These are phyloP conservation scores for Haplotaxodon microlepis DNA, from an alignment of 2,113 vertebrate species.

Conservation along the genomic window DNA sequence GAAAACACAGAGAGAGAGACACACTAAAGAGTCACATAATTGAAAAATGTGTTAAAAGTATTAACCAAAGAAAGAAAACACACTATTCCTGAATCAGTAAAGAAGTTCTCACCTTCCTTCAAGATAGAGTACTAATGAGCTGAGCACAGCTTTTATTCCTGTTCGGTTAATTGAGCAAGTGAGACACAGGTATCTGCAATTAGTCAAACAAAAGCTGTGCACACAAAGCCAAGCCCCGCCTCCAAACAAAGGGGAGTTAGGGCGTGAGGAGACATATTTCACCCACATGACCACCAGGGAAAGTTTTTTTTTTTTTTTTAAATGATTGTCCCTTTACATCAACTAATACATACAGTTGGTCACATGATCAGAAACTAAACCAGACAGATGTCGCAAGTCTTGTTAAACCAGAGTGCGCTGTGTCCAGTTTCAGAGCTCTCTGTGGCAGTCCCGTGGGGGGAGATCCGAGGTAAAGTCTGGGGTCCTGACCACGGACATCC, in stretches of 20 bases:
- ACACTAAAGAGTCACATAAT: neutral
- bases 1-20: neutral
- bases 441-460: conserved; percentile 71
- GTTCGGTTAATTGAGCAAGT: neutral
- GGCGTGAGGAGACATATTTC: neutral
- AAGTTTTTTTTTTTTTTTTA: neutral
- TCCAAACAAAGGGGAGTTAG: neutral
- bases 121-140: neutral
- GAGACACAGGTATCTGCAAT: neutral
- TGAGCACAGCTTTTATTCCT: neutral
- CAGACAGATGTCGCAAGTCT: neutral
- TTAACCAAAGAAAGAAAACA: neutral
- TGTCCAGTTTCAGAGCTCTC: conserved; percentile 64
- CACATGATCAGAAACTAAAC: neutral
- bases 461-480: conserved; percentile 71
- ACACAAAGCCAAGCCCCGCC: neutral
- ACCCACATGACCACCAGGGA: neutral
- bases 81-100: neutral
- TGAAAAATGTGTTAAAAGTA: neutral
- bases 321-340: neutral
- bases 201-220: neutral
- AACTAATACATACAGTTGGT: neutral
- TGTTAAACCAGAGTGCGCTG: neutral
- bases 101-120: neutral
- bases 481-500: conserved; percentile 64